phyloP scores from a whole-genome alignment of 53 echinoderm and acorn worm genomes.

The Crossaster papposus region DNA sequence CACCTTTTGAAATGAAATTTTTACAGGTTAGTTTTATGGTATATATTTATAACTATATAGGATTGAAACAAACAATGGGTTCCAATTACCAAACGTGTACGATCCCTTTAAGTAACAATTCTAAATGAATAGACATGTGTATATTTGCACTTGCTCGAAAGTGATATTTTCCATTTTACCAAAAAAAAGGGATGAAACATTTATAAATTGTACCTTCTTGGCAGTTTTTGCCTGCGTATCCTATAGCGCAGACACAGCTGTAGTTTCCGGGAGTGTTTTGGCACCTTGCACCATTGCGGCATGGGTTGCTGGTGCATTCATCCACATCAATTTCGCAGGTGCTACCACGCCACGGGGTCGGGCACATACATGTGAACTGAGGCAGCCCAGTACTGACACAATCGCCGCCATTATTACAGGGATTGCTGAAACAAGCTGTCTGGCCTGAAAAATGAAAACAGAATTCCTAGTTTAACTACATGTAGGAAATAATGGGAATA shows the following conservation, averaged over 20 bases:
- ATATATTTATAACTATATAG: too few relatives aligned
- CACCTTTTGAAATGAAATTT: too few relatives aligned
- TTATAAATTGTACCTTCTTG: slow-evolving; percentile 33
- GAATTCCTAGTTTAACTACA: too few relatives aligned
- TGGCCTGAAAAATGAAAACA: slow-evolving; percentile 9
- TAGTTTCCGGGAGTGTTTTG: slow-evolving; percentile 29
- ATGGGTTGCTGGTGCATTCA: slow-evolving; percentile 27
- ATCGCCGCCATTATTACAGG: slow-evolving; percentile 38
- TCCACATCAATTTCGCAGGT: slow-evolving; percentile 56
- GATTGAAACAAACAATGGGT: too few relatives aligned
- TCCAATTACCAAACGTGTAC: too few relatives aligned
- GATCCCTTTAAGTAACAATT: too few relatives aligned
- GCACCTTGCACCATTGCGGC: slow-evolving; percentile 31
- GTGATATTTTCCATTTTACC: too few relatives aligned
- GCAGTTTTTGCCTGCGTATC: slow-evolving; percentile 48
- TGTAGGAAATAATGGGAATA: too few relatives aligned
- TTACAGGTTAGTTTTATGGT: too few relatives aligned
- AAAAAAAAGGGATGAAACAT: too few relatives aligned
- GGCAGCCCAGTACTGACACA: slow-evolving; percentile 54
- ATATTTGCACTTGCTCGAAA: too few relatives aligned
- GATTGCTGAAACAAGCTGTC: slow-evolving; percentile 42
- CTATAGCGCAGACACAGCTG: slow-evolving; percentile 21
- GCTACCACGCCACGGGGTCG: slow-evolving; percentile 35
- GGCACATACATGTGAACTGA: slow-evolving; percentile 54
- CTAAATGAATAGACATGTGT: too few relatives aligned